phyloP scores from a whole-genome alignment of 2,888 invertebrate genomes.

The Tipula vernalis region DNA sequence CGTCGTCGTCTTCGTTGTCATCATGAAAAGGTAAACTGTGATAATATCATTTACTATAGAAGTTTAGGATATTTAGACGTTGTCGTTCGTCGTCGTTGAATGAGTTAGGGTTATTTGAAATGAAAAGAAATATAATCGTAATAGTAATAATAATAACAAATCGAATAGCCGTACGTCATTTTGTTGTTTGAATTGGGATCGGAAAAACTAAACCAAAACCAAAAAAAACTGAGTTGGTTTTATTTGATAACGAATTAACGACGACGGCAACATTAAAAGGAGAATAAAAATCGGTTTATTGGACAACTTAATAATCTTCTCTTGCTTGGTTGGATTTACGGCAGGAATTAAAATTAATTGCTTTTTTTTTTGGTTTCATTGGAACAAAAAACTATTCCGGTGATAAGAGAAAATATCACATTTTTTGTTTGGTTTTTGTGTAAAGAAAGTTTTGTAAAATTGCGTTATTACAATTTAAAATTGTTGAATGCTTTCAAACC shows the following conservation, averaged over 20 bases:
- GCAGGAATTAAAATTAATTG: background rate
- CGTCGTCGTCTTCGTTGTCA: background rate
- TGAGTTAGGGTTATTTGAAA: background rate
- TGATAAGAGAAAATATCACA: background rate
- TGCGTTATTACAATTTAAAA: no score
- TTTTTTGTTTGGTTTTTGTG: background rate
- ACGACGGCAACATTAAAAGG: background rate
- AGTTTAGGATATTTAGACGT: background rate
- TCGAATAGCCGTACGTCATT: background rate
- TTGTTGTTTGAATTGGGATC: background rate
- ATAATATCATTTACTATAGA: background rate
- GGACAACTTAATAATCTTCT: background rate
- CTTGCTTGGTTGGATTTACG: background rate
- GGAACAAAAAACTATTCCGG: background rate
- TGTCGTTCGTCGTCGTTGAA: background rate
- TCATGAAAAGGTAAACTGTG: background rate
- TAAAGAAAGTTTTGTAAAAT: no score
- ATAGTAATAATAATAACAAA: no score
- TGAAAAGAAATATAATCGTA: background rate
- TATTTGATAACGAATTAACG: background rate
- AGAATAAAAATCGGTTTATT: background rate
- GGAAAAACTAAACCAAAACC: background rate
- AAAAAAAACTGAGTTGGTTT: background rate
- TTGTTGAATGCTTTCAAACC: no score
- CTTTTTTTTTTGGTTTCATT: background rate